A percentile compares a stretch with the other conserved stretches of the same genome.
Evolutionary conservation across 2,888 invertebrate species (phyloP).

Genomic region (Plebejus melissa): DNA sequence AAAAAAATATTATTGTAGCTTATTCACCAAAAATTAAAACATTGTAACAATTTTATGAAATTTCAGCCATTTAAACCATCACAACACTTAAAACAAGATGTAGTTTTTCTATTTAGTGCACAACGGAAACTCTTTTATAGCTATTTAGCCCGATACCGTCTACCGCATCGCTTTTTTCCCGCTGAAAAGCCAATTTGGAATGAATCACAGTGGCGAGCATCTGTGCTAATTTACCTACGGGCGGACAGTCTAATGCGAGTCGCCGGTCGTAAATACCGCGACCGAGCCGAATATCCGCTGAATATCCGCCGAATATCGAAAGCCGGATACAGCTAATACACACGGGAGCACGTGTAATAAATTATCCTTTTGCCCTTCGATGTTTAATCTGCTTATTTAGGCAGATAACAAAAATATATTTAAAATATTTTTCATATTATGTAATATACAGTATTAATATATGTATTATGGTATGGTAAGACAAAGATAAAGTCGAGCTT

Average conservation of each 20-base stretch:
- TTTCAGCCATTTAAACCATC: neutral
- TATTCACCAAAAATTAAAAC: neutral
- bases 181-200: conserved; percentile 78
- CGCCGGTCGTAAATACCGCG: conserved; percentile 75
- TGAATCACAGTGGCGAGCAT: conserved; percentile 78
- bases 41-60: neutral
- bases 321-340: conserved; percentile 79
- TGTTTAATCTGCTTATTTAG: conserved; percentile 71
- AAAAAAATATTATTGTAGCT: too few species aligned
- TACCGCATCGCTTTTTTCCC: conserved; percentile 66
- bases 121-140: conserved; percentile 63
- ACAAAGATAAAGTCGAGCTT: too few species aligned
- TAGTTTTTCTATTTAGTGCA: conserved; percentile 40
- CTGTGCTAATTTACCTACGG: conserved; percentile 80
- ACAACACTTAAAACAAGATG: neutral
- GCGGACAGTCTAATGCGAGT: conserved; percentile 77
- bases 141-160: conserved; percentile 67
- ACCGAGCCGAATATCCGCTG: conserved; percentile 49
- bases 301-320: conserved; percentile 69
- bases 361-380: conserved; percentile 75
- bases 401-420: neutral
- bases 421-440: neutral
- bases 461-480: too few species aligned
- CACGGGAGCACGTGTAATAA: conserved; percentile 74
- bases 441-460: too few species aligned